Conservation (phyloP, 2,888 invertebrate genomes). For the Eumacrocentrus americanus region DNA sequence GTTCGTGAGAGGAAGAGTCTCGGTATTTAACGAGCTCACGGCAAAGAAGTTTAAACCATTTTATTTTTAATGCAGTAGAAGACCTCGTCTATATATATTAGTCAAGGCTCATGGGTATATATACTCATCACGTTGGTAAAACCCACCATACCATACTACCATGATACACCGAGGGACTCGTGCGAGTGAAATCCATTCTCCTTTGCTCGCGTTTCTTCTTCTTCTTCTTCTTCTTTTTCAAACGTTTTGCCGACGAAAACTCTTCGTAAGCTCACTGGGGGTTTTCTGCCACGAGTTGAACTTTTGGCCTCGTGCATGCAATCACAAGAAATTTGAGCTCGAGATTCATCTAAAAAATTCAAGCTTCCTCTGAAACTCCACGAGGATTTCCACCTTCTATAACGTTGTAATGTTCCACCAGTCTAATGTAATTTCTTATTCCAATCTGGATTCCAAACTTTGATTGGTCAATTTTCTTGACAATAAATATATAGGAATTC, state of each 20-base stretch:
- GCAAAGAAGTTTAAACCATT: background rate
- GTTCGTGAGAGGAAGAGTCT: background rate
- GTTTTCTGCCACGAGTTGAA: background rate
- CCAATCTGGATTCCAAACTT: no score
- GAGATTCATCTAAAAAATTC: conserved; percentile 30
- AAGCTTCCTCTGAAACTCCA: no score
- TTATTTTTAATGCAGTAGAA: conserved; percentile 20
- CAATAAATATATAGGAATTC: no score
- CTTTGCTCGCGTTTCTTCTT: conserved; percentile 21
- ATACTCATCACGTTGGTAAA: background rate
- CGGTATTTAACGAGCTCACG: conserved; percentile 6
- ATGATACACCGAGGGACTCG: conserved; percentile 14
- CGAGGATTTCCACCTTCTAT: no score
- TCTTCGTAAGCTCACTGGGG: conserved; percentile 1
- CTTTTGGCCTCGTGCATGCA: conserved; percentile 22
- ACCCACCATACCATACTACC: no score
- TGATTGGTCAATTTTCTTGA: no score
- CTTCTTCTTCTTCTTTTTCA: conserved; percentile 9
- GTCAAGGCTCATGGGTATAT: background rate
- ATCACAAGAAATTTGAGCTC: conserved; percentile 32
- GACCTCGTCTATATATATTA: background rate
- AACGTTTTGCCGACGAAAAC: background rate
- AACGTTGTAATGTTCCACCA: no score
- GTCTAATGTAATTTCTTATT: no score
- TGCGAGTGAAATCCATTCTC: conserved; percentile 12